These are phyloP conservation scores for Aelia acuminata DNA, from an alignment of 2,888 invertebrate genomes.

Conservation along the genomic window DNA sequence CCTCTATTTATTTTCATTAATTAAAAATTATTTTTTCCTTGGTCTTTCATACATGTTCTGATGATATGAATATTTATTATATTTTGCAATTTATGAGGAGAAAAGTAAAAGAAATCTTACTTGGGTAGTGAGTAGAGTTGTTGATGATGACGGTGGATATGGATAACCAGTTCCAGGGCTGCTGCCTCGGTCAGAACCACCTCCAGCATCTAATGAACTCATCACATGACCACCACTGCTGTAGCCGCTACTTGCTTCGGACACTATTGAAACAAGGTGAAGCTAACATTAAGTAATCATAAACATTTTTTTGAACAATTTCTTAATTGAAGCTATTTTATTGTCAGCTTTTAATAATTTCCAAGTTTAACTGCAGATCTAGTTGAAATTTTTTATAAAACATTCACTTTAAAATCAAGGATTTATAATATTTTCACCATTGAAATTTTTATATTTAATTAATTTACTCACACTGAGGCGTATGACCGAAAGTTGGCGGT, in stretches of 20 bases:
- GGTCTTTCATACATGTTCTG: too few species aligned
- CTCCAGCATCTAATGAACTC: conserved; percentile 60
- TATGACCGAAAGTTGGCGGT: conserved; percentile 65
- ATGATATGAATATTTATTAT: too few species aligned
- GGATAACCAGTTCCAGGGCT: conserved; percentile 63
- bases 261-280: conserved; percentile 52
- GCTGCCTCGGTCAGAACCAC: conserved; percentile 56
- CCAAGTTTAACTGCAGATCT: background rate
- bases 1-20: too few species aligned
- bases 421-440: too few species aligned
- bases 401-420: too few species aligned
- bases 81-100: too few species aligned
- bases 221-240: conserved; percentile 61
- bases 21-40: too few species aligned
- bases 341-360: background rate
- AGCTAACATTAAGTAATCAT: background rate
- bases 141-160: conserved; percentile 64
- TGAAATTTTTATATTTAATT: background rate
- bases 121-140: conserved; percentile 66
- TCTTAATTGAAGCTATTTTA: too few species aligned
- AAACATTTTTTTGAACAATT: too few species aligned
- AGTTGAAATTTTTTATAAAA: background rate
- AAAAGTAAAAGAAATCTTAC: conserved; percentile 63
- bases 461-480: conserved; percentile 65
- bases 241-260: conserved; percentile 58